Base-by-base conservation (phyloP, 2,113 vertebrate species). In the Halcyon senegalensis region DNA sequence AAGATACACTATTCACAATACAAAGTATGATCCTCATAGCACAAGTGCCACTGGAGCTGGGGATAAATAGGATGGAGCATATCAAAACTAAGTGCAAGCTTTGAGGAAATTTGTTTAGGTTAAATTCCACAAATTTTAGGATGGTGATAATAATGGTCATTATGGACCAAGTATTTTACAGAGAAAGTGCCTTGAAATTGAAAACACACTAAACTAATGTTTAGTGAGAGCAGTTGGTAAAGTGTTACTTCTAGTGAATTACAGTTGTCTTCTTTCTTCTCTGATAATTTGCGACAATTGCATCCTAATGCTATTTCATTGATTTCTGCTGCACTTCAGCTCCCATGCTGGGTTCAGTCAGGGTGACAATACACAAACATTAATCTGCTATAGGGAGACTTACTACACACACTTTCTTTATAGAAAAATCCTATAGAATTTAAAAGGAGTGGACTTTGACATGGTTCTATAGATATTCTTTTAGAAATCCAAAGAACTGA, bases 231-330 rank as follows among this genome's bases (percentile, higher is more conserved):
- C 88, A 92, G 94, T 80, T 96, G 95, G 96, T 96, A 95, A 97
- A 98, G 95, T 79, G 89, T 94, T 92, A 87, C 89, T 91, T 94
- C 86, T 24, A 1, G 78, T 89, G 96, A 98, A 98, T 98, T 97
- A 96, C 89, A 98, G 98, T 92, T 95, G 97, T 98, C 96, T 90
- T 96, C 96, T 77, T 94, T 89, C 91, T 96, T 96, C 93, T 96
- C 95, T 68, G 94, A 97, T 98, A 97, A 97, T 98, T 96, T 97
- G 96, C 66, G 76, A 93, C 97, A 98, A 98, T 95, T 98, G 98
- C 96, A 97, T 97, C 96, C 94, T 96, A 98, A 98, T 96, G 92
- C 84, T 93, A 91, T 96, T 95, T 96, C 97, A 95, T 93, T 97
- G 98, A 98, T 98, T 98, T 98, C 96, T 97, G 88, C 96, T 97